Conservation (phyloP, 1,140 invertebrate genomes). For the Anastatus disparis region DNA sequence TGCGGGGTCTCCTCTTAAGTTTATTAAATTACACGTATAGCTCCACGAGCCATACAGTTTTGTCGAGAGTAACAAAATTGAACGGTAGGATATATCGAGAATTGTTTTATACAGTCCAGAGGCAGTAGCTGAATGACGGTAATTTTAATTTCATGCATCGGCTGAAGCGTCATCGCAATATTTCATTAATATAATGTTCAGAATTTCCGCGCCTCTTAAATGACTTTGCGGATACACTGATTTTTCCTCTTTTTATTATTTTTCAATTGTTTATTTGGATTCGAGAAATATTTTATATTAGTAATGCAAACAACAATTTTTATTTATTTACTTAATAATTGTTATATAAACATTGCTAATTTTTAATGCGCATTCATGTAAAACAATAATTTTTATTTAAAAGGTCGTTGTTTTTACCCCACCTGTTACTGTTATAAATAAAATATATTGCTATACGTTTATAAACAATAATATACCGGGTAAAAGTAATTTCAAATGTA, state of each 20-base stretch:
- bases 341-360: no score
- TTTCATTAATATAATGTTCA: constrained; percentile 42
- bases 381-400: no score
- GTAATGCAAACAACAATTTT: no score
- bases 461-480: no score
- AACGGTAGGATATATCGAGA: constrained; percentile 21
- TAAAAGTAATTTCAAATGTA: no score
- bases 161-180: constrained; percentile 40
- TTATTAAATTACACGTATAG: constrained; percentile 42
- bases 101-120: constrained; percentile 33
- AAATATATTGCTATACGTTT: no score
- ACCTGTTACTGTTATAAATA: no score
- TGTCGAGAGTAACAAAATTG: constrained; percentile 17
- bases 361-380: no score
- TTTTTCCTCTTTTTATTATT: not conserved
- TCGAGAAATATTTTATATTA: no score
- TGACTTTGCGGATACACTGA: constrained; percentile 38
- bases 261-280: no score
- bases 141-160: constrained; percentile 44
- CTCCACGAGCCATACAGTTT: constrained; percentile 1
- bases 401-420: no score
- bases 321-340: no score
- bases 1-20: constrained; percentile 35
- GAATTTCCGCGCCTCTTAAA: constrained; percentile 33
- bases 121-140: constrained; percentile 30